Conservation (phyloP, 2,113 vertebrate genomes). For the Synodontis membranacea region DNA sequence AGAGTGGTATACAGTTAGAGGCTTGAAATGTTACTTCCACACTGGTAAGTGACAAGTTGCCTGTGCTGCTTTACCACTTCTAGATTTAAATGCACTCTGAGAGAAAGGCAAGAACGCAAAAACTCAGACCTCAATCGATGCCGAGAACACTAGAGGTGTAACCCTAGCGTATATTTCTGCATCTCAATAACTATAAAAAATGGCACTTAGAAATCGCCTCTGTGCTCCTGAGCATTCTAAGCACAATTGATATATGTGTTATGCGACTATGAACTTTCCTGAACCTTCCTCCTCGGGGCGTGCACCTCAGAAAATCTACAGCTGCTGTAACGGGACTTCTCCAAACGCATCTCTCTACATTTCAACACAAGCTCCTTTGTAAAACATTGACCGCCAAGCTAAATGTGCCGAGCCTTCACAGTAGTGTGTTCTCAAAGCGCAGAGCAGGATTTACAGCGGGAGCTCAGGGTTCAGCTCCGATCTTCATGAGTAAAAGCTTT, state of each 20-base stretch:
- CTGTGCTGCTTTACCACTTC: neutral
- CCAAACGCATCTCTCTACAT: constrained; percentile 41
- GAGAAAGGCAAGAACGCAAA: neutral
- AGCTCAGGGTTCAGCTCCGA: constrained; percentile 33
- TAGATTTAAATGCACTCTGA: neutral
- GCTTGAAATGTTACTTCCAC: neutral
- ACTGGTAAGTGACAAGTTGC: neutral
- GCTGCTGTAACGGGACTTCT: constrained; percentile 30
- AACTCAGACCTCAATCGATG: neutral
- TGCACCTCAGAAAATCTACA: constrained; percentile 33
- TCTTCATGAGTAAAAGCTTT: constrained; percentile 33
- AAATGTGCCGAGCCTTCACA: constrained; percentile 40
- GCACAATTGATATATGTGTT: constrained; percentile 21
- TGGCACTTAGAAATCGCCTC: neutral
- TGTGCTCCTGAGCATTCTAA: neutral
- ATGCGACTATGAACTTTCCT: constrained; percentile 31
- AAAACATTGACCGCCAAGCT: constrained; percentile 31
- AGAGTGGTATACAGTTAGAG: neutral
- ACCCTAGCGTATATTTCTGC: neutral
- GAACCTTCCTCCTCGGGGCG: constrained; percentile 34
- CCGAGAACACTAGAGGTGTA: neutral
- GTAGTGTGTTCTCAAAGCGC: constrained; percentile 31
- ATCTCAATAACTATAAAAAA: neutral
- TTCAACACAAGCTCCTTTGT: constrained; percentile 47
- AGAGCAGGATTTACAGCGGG: constrained; percentile 39